Conservation (phyloP, 1,140 invertebrate genomes). For the Helicoverpa zea region DNA sequence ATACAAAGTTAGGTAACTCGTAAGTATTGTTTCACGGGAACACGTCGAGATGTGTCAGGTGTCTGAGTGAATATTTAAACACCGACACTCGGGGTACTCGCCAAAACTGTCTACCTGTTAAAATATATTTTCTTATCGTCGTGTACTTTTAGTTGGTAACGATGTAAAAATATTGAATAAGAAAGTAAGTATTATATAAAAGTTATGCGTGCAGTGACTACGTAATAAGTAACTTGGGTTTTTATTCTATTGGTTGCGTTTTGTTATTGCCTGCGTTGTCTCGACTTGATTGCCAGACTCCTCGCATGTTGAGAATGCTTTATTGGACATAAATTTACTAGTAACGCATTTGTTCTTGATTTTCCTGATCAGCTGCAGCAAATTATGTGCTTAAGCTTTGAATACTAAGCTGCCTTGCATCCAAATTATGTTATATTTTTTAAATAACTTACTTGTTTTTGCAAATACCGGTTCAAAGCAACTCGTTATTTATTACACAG, state of each 20-base stretch:
- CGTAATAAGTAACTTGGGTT: constrained; percentile 38
- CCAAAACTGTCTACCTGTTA: constrained; percentile 34
- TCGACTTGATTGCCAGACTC: constrained; percentile 14
- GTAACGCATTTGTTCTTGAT: constrained; percentile 11
- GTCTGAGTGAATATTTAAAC: constrained; percentile 21
- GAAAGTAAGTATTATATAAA: constrained; percentile 43
- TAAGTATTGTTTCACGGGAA: constrained; percentile 13
- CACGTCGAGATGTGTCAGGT: background rate
- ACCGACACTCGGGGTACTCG: constrained; percentile 18
- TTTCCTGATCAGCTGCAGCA: background rate
- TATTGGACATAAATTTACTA: constrained; percentile 10
- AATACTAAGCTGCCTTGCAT: background rate
- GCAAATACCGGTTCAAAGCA: too few relatives aligned
- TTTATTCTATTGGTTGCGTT: constrained; percentile 29
- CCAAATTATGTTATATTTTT: background rate
- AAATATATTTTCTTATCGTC: constrained; percentile 37
- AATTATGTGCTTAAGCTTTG: constrained; percentile 1
- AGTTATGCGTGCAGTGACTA: constrained; percentile 38
- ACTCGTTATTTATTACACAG: background rate
- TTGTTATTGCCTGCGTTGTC: constrained; percentile 13
- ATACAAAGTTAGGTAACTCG: constrained; percentile 6
- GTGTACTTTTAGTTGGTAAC: constrained; percentile 31
- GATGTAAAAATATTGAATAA: constrained; percentile 44
- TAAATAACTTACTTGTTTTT: background rate
- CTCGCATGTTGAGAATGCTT: constrained; percentile 14